Evolutionary conservation across 2,888 invertebrate species (phyloP), one percentile per base, ranked within the genome.

Genomic region (Dynastes tityus): DNA sequence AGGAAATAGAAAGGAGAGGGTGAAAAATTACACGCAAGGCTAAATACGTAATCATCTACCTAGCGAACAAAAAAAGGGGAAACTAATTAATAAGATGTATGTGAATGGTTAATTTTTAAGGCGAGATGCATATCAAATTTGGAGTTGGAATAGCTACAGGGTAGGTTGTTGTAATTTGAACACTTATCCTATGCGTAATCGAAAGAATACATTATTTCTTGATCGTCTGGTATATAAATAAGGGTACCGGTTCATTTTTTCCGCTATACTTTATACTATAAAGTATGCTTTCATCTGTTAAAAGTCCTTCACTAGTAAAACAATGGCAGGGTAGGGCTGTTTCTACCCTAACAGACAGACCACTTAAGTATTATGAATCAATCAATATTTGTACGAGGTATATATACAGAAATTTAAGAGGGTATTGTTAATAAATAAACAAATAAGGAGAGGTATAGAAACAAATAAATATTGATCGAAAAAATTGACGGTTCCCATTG

Each of bases 321-420:
- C 78, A 78, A 78, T 45, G 74, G 67, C 61, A 65, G 74, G 68
- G 71, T 61, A 49, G 71, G 77, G 77, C 70, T 74, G 64, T 53
- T 67, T 64, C 77, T 58, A 76, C 78, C 74, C 81, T 78, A 78
- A 79, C 78, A 78, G 73, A 80, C 65, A 64, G 76, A 79, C 80
- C 80, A 80, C 81, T 81, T 80, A 78, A 79, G 80, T 82, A 83
- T 84, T 83, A 81, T 85, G 81, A 84, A 86, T 84, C 85, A 84
- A 86, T 86, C 85, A 87, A 87, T 87, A 87, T 87, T 87, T 87
- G 84, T 85, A 81, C 83, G 83, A 83, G 81, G 80, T 82, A 81
- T 81, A 79, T 74, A 82, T 82, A 82, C 81, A 76, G 40, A 77
- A 58, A 76, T 61, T 79, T 76, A 80, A 80, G 78, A 73, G 77